Evolutionary conservation across 2,113 vertebrate species (phyloP), one percentile per base, ranked within the genome.

Genomic region (Centropristis striata): DNA sequence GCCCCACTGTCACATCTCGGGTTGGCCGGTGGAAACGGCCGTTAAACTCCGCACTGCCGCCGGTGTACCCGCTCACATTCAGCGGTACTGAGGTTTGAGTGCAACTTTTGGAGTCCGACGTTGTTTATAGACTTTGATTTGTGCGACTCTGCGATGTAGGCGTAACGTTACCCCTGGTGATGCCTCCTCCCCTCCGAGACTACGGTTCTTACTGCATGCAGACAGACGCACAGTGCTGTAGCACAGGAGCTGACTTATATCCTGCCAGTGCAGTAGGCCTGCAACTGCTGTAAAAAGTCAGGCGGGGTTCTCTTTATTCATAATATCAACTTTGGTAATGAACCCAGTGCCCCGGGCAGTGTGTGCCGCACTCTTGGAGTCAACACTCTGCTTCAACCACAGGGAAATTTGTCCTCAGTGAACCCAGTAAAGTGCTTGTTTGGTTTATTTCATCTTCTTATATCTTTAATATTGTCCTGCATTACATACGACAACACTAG

Each of bases 91-190:
- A 39, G 71, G 85, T 78, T 71, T 54, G 23, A 71, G 65, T 9
- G 85, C 82, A 91, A 93, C 92, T 92, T 92, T 90, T 46, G 14
- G 73, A 81, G 72, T 81, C 78, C 65, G 57, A 49, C 80, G 79
- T 85, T 92, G 90, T 90, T 91, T 90, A 73, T 88, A 74, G 39
- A 92, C 91, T 92, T 93, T 85, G 92, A 92, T 90, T 90, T 90
- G 83, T 20, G 84, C 59, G 83, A 78, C 84, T 90, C 57, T 36
- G 81, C 79, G 90, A 83, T 86, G 92, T 55, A 90, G 92, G 90
- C 87, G 90, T 68, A 86, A 84, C 91, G 90, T 82, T 86, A 74
- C 81, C 88, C 73, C 82, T 67, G 75, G 86, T 76, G 88, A 87
- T 60, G 88, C 86, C 83, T 75, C 90, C 88, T 88, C 86, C 88